These are phyloP conservation scores for Strigamia maritima DNA, from an alignment of 2,888 invertebrate species.

Conservation along the genomic window DNA sequence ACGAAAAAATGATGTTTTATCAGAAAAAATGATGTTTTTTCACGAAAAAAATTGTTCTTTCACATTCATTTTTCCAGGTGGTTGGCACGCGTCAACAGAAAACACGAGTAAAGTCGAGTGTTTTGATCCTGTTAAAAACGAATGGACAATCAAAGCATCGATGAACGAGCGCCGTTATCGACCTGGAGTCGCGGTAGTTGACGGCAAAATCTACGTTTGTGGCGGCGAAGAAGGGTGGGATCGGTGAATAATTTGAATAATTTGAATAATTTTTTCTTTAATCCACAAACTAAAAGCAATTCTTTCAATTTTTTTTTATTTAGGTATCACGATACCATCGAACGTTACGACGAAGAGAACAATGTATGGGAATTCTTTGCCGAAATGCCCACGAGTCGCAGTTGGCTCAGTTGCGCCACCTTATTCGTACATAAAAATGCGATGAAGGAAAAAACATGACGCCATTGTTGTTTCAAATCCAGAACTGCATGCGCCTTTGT, in stretches of 20 bases:
- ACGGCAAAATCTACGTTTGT: constrained; percentile 55
- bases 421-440: neutral
- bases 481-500: neutral
- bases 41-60: neutral
- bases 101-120: constrained; percentile 57
- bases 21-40: no score
- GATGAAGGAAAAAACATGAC: constrained; percentile 9
- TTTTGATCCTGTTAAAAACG: constrained; percentile 53
- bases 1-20: no score
- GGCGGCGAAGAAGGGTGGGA: constrained; percentile 58
- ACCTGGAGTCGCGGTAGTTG: constrained; percentile 55
- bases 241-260: constrained; percentile 46
- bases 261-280: no score
- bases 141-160: constrained; percentile 53
- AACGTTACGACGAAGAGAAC: constrained; percentile 53
- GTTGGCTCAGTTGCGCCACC: constrained; percentile 56
- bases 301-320: neutral
- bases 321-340: constrained; percentile 56
- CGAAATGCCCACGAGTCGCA: constrained; percentile 56
- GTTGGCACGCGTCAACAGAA: constrained; percentile 57
- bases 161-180: constrained; percentile 56
- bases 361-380: constrained; percentile 55
- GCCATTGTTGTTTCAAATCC: neutral
- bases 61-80: constrained; percentile 49
- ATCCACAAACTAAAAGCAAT: neutral